Evolutionary conservation across 2,888 invertebrate species (phyloP).

Genomic region (Diarsia rubi): DNA sequence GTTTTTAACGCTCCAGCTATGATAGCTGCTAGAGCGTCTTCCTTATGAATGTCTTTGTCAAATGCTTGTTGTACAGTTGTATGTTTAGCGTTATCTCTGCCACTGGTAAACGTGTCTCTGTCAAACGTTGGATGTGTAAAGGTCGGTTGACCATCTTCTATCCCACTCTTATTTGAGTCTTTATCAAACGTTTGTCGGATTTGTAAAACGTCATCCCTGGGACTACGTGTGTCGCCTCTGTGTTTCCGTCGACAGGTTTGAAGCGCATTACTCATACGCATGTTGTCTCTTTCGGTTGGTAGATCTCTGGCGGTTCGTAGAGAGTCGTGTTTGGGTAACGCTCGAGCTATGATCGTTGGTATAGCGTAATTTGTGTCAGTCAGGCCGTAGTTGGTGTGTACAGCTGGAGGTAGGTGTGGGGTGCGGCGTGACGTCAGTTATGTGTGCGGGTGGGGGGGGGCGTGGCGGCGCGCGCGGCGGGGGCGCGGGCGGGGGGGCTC

Average conservation of each 20-base stretch:
- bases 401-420: background rate
- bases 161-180: too few species aligned
- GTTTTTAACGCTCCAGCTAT: background rate
- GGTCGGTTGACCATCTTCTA: too few species aligned
- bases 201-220: background rate
- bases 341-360: background rate
- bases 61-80: background rate
- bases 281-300: background rate
- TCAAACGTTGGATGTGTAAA: background rate
- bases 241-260: background rate
- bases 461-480: slow-evolving; percentile 71
- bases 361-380: background rate
- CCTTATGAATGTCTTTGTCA: background rate
- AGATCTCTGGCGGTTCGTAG: background rate
- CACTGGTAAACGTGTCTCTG: background rate
- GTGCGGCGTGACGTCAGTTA: background rate
- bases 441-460: background rate
- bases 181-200: too few species aligned
- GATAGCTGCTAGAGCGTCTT: background rate
- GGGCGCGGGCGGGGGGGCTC: slow-evolving; percentile 61
- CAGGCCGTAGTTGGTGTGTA: background rate
- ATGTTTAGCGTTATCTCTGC: slow-evolving; percentile 2
- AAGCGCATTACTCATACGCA: background rate
- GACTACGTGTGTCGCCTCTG: background rate
- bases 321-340: background rate